Evolutionary conservation across 53 echinoderm and acorn worm species (phyloP).

Genomic region (Hippasteria phrygiana): DNA sequence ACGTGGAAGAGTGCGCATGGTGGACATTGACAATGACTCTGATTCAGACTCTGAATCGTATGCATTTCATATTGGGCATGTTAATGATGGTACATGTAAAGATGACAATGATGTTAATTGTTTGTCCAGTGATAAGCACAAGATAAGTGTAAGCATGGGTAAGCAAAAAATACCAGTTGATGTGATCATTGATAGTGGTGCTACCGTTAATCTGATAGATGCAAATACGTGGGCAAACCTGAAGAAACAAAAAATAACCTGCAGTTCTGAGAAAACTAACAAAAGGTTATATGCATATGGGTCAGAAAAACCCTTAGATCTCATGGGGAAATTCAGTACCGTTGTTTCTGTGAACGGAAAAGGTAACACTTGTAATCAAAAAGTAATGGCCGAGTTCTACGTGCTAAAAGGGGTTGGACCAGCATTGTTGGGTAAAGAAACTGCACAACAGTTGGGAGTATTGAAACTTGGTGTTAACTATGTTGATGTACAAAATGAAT

Average conservation of each 20-base stretch:
- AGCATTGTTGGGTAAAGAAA: slow-evolving; percentile 64
- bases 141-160: slow-evolving; percentile 14
- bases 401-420: slow-evolving; percentile 63
- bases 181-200: slow-evolving; percentile 72
- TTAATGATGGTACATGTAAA: too few species aligned
- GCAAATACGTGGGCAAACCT: slow-evolving; percentile 30
- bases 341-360: slow-evolving; percentile 4
- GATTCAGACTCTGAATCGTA: too few species aligned
- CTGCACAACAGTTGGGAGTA: slow-evolving; percentile 41
- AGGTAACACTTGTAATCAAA: not conserved
- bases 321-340: slow-evolving; percentile 64
- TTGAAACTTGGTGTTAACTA: slow-evolving; percentile 49
- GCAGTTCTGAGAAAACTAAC: slow-evolving; percentile 46
- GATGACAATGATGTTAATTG: not conserved
- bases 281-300: slow-evolving; percentile 68
- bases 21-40: not conserved
- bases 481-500: slow-evolving; percentile 53
- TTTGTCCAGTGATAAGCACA: not conserved
- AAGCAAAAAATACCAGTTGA: slow-evolving; percentile 19
- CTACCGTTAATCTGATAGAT: too few species aligned
- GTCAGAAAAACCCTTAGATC: slow-evolving; percentile 49
- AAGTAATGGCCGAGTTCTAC: slow-evolving; percentile 60
- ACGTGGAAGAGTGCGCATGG: slow-evolving; percentile 1
- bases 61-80: not conserved
- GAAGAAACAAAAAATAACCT: slow-evolving; percentile 54